Percentiles rank a stretch among this genome's conserved stretches.
Conservation (phyloP, 1,140 invertebrate genomes). For the Eupeodes corollae region DNA sequence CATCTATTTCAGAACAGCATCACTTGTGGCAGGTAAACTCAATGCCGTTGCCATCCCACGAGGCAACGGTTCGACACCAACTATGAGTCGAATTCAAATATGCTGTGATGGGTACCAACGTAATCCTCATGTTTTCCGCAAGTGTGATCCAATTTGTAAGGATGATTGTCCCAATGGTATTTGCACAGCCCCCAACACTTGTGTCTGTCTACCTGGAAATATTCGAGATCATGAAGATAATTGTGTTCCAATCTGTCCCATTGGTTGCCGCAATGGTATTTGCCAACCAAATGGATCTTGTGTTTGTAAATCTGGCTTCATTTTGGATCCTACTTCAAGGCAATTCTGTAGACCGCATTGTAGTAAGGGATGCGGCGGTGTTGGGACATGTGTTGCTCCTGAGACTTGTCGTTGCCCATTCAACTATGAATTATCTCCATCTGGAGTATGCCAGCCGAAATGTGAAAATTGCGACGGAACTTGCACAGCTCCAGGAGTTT, state of each 20-base stretch:
- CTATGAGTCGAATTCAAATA: conserved; percentile 44
- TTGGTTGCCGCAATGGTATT: conserved; percentile 38
- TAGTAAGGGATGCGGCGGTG: conserved; percentile 41
- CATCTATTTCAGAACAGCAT: conserved; percentile 25
- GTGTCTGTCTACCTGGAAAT: conserved; percentile 45
- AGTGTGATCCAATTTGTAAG: conserved; percentile 45
- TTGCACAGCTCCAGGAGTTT: conserved; percentile 44
- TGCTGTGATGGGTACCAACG: conserved; percentile 52
- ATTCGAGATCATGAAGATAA: conserved; percentile 35
- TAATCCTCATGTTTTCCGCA: conserved; percentile 42
- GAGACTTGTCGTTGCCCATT: conserved; percentile 41
- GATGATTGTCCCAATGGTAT: conserved; percentile 45
- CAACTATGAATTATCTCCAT: conserved; percentile 32
- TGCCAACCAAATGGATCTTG: conserved; percentile 42
- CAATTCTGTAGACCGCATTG: conserved; percentile 48
- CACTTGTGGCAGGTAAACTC: conserved; percentile 34
- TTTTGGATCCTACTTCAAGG: conserved; percentile 39
- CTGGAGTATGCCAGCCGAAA: conserved; percentile 36
- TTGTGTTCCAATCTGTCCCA: conserved; percentile 32
- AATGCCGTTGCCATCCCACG: conserved; percentile 36
- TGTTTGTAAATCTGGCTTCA: conserved; percentile 51
- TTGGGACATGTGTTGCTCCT: conserved; percentile 46
- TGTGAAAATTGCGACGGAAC: conserved; percentile 40
- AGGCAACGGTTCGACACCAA: conserved; percentile 47
- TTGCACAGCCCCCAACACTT: conserved; percentile 47